A percentile compares a stretch with the other conserved stretches of the same genome.
Conservation (phyloP, 2,888 invertebrate genomes). For the Trilocha varians region DNA sequence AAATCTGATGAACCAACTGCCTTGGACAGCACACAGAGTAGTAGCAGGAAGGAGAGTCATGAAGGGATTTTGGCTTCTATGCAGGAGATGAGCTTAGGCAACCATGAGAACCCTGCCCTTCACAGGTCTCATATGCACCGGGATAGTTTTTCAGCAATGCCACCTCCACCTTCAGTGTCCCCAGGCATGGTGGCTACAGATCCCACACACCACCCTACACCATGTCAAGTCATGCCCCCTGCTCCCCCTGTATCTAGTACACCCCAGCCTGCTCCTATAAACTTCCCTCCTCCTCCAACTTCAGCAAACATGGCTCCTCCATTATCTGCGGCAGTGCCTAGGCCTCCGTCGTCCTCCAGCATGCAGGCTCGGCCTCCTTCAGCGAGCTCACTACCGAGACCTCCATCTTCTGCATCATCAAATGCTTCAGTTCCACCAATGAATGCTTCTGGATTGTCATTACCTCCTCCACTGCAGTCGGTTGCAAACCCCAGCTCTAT, state of each 20-base stretch:
- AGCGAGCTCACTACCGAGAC: conserved; percentile 6
- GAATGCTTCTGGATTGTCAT: conserved; percentile 7
- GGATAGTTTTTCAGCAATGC: conserved; percentile 16
- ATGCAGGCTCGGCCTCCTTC: conserved; percentile 8
- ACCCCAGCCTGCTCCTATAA: conserved; percentile 2
- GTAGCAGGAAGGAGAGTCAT: conserved; percentile 34
- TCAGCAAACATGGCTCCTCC: conserved; percentile 20
- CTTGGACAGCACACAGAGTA: conserved; percentile 26
- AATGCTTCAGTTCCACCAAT: conserved; percentile 11
- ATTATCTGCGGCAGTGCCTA: conserved; percentile 1
- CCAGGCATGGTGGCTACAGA: too few species aligned
- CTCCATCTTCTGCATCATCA: conserved; percentile 8
- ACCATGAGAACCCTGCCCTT: conserved; percentile 29
- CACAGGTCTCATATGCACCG: conserved; percentile 13
- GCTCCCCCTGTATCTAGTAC: conserved; percentile 12
- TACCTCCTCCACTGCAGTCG: conserved; percentile 12
- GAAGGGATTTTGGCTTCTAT: conserved; percentile 46
- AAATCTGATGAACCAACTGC: conserved; percentile 34
- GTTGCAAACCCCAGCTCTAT: conserved; percentile 7
- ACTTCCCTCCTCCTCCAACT: conserved; percentile 21
- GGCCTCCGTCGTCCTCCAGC: conserved; percentile 5
- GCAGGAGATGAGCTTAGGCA: conserved; percentile 49
- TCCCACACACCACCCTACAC: conserved; percentile 12
- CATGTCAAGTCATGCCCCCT: conserved; percentile 13
- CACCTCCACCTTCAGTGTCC: conserved; percentile 22